Percentiles rank a stretch among this genome's conserved stretches.
Conservation (phyloP, 2,797 vertebrate species). For the Acanthurus tractus region DNA sequence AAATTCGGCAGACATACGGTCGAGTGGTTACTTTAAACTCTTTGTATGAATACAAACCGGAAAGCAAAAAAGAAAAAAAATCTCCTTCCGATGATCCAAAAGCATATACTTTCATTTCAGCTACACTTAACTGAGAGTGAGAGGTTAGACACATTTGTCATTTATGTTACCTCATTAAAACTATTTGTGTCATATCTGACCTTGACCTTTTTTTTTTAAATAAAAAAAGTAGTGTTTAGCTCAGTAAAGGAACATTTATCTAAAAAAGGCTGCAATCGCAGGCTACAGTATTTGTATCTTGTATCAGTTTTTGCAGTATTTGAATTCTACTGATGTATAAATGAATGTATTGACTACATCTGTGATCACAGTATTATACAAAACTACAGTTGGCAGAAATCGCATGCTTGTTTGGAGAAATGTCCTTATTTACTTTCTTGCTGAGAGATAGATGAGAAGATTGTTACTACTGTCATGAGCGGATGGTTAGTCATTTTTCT, state of each 20-base stretch:
- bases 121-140: neutral
- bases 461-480: too few species aligned
- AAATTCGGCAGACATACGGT: conserved; percentile 31
- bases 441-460: neutral
- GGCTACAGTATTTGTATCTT: too few species aligned
- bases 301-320: too few species aligned
- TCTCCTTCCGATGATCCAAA: neutral
- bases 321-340: neutral
- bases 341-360: neutral
- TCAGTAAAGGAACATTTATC: too few species aligned
- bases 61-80: conserved; percentile 30
- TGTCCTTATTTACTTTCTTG: too few species aligned
- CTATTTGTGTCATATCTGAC: neutral
- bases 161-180: neutral
- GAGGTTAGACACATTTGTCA: neutral
- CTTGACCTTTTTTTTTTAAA: too few species aligned
- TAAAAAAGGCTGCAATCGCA: too few species aligned
- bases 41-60: conserved; percentile 43
- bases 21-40: conserved; percentile 33
- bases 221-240: too few species aligned
- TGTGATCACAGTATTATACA: neutral
- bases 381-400: neutral
- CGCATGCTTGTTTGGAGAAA: neutral
- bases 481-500: too few species aligned
- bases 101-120: neutral